Conservation (phyloP, 2,888 invertebrate genomes). For the Kuschelorhynchus macadamiae region DNA sequence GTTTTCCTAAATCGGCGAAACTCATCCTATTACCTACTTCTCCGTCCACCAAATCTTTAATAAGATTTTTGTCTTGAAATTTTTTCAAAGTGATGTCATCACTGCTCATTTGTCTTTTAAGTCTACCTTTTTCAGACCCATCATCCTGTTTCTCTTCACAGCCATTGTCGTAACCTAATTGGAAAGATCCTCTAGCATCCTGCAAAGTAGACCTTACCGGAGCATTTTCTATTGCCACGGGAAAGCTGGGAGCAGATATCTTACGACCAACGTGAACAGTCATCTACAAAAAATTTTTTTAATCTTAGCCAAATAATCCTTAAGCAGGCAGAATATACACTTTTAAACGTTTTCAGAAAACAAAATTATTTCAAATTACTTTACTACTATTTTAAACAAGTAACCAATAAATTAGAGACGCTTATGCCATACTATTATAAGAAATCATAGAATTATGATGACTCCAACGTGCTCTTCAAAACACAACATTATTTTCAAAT, state of each 20-base stretch:
- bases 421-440: too few species aligned
- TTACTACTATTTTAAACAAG: too few species aligned
- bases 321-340: too few species aligned
- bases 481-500: too few species aligned
- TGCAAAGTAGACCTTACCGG: slow-evolving; percentile 82
- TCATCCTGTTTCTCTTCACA: slow-evolving; percentile 76
- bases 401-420: too few species aligned
- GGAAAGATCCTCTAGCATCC: slow-evolving; percentile 80
- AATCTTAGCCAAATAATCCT: too few species aligned
- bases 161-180: slow-evolving; percentile 76
- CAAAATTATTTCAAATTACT: too few species aligned
- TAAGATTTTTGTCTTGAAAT: slow-evolving; percentile 68
- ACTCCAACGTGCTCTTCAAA: too few species aligned
- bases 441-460: too few species aligned
- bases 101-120: slow-evolving; percentile 75
- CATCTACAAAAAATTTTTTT: slow-evolving; percentile 60
- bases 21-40: slow-evolving; percentile 70
- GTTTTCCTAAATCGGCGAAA: slow-evolving; percentile 81
- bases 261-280: slow-evolving; percentile 70
- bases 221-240: slow-evolving; percentile 71
- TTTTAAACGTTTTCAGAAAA: too few species aligned
- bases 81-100: slow-evolving; percentile 70
- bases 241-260: slow-evolving; percentile 72
- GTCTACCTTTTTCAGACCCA: slow-evolving; percentile 72
- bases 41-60: slow-evolving; percentile 73